Conservation (phyloP, 2,888 invertebrate species). For the Ganaspis brasiliensis region DNA sequence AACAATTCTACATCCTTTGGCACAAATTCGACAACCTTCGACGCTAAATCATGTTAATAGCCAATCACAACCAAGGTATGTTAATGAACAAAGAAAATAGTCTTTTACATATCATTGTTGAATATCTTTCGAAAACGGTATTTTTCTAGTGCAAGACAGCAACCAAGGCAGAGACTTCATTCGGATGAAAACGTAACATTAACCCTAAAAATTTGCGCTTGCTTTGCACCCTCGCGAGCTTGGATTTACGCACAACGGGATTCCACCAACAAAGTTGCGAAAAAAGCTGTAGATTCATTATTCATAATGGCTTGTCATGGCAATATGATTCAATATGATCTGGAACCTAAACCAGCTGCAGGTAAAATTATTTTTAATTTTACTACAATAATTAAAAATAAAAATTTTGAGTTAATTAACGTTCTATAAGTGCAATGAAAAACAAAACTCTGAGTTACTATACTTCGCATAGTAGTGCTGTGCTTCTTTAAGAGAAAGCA, state of each 20-base stretch:
- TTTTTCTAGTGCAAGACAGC: constrained; percentile 67
- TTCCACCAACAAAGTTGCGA: constrained; percentile 74
- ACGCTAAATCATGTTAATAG: constrained; percentile 74
- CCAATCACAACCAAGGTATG: constrained; percentile 75
- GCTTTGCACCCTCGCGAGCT: constrained; percentile 89
- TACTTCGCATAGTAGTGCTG: too few relatives aligned
- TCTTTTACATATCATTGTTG: too few relatives aligned
- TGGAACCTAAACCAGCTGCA: constrained; percentile 88
- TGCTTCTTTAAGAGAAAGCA: too few relatives aligned
- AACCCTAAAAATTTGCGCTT: constrained; percentile 89
- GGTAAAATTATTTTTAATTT: constrained; percentile 74
- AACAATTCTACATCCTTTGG: constrained; percentile 89
- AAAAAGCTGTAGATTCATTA: constrained; percentile 89
- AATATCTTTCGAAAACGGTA: neutral
- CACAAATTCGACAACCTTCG: constrained; percentile 90
- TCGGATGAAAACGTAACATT: constrained; percentile 87
- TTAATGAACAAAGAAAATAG: too few relatives aligned
- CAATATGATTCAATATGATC: constrained; percentile 92
- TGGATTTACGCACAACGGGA: constrained; percentile 84
- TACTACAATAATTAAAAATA: too few relatives aligned
- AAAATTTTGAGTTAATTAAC: too few relatives aligned
- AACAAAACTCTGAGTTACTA: too few relatives aligned
- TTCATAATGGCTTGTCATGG: constrained; percentile 95
- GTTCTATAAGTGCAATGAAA: too few relatives aligned
- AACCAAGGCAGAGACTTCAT: constrained; percentile 84